Conservation (phyloP, 30 jellyfish, hydroid and myxozoan species). For the Chrysaora quinquecirrha region DNA sequence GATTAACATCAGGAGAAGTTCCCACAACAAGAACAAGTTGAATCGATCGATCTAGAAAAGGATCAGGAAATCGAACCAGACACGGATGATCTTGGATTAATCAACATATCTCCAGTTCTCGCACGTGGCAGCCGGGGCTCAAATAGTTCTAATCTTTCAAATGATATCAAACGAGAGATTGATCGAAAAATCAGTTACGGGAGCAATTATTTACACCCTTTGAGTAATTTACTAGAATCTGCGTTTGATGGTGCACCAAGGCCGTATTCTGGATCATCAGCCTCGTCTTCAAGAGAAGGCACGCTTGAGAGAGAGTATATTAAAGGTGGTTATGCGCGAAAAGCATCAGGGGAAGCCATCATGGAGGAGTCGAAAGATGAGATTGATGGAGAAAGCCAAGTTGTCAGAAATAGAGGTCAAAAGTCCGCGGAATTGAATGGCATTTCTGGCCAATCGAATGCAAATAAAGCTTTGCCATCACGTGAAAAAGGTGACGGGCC, state of each 20-base stretch:
- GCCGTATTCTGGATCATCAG: slow-evolving; percentile 36
- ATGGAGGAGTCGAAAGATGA: slow-evolving; percentile 6
- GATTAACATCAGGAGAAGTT: slow-evolving; percentile 70
- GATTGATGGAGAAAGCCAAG: neutral
- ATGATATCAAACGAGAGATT: slow-evolving; percentile 49
- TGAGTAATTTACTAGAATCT: slow-evolving; percentile 29
- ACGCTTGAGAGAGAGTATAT: slow-evolving; percentile 23
- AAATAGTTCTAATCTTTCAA: slow-evolving; percentile 35
- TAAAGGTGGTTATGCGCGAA: slow-evolving; percentile 1
- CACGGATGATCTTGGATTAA: slow-evolving; percentile 16
- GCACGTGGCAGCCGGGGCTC: slow-evolving; percentile 26
- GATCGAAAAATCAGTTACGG: slow-evolving; percentile 48
- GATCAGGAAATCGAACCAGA: slow-evolving; percentile 14
- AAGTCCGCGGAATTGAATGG: neutral
- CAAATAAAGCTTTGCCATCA: neutral
- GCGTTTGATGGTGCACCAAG: slow-evolving; percentile 31
- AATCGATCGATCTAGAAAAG: neutral
- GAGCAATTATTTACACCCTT: slow-evolving; percentile 26
- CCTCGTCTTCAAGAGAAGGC: slow-evolving; percentile 67
- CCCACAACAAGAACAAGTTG: slow-evolving; percentile 45
- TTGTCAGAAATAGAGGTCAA: neutral
- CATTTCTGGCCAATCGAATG: neutral
- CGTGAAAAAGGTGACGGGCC: neutral
- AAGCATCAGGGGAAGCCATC: slow-evolving; percentile 34
- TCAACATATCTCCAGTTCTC: slow-evolving; percentile 21